Evolutionary conservation across 1,140 invertebrate genomes (phyloP).

Genomic region (Ceratina australensis): DNA sequence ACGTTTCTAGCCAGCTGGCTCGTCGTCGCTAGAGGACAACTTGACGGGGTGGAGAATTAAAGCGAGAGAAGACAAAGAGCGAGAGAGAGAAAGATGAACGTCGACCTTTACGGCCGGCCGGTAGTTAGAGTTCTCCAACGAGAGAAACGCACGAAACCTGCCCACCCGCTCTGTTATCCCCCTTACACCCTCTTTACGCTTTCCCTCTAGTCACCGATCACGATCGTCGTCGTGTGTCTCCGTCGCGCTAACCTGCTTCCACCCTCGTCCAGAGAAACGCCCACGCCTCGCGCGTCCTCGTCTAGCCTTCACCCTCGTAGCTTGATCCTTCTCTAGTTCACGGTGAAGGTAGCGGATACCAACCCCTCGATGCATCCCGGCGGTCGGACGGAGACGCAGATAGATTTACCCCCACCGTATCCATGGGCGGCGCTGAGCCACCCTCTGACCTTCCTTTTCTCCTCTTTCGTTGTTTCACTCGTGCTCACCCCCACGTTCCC

Average conservation of each 20-base stretch:
- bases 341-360: neutral
- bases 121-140: constrained; percentile 45
- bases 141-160: constrained; percentile 24
- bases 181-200: neutral
- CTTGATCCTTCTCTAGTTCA: constrained; percentile 7
- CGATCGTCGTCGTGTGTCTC: constrained; percentile 2
- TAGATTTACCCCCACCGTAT: constrained; percentile 58
- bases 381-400: constrained; percentile 51
- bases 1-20: constrained; percentile 49
- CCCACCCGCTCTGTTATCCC: constrained; percentile 2
- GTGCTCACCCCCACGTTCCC: neutral
- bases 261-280: constrained; percentile 27
- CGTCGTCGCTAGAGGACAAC: constrained; percentile 14
- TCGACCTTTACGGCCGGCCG: constrained; percentile 54
- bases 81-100: constrained; percentile 31
- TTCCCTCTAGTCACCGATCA: neutral
- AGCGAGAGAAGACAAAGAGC: neutral
- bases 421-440: constrained; percentile 37
- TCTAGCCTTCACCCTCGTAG: neutral
- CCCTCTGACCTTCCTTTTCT: constrained; percentile 46
- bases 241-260: constrained; percentile 23
- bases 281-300: constrained; percentile 17
- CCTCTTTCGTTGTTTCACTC: constrained; percentile 14
- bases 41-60: constrained; percentile 17
- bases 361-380: constrained; percentile 28